Evolutionary conservation across 1,140 invertebrate species (phyloP).

Genomic region (Heliconius eleuchia): DNA sequence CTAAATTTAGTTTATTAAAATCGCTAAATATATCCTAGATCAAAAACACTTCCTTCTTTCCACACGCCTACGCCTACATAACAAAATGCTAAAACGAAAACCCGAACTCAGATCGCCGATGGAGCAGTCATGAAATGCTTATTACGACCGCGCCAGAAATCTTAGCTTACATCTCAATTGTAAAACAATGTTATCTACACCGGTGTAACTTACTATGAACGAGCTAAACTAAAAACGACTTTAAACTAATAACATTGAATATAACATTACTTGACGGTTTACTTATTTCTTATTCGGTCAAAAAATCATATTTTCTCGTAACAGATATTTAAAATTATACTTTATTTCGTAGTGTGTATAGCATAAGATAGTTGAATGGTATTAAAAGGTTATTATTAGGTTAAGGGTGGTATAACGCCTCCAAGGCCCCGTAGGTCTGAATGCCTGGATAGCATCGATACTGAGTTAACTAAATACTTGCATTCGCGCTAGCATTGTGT

Average conservation of each 20-base stretch:
- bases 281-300: slow-evolving; percentile 27
- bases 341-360: slow-evolving; percentile 40
- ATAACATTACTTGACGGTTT: slow-evolving; percentile 32
- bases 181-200: slow-evolving; percentile 58
- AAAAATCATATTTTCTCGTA: slow-evolving; percentile 41
- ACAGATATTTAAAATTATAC: slow-evolving; percentile 41
- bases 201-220: slow-evolving; percentile 35
- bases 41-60: slow-evolving; percentile 12
- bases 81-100: slow-evolving; percentile 30
- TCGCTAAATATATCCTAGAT: too few relatives aligned
- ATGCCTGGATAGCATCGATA: slow-evolving; percentile 46
- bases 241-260: slow-evolving; percentile 32
- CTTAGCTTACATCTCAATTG: slow-evolving; percentile 61
- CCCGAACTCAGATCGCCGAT: slow-evolving; percentile 29
- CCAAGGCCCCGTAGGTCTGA: slow-evolving; percentile 45
- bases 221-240: slow-evolving; percentile 35
- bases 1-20: not conserved
- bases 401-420: slow-evolving; percentile 57
- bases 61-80: slow-evolving; percentile 8
- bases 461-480: slow-evolving; percentile 53
- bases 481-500: slow-evolving; percentile 43
- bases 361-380: slow-evolving; percentile 32
- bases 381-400: slow-evolving; percentile 49
- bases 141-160: slow-evolving; percentile 45
- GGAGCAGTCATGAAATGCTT: slow-evolving; percentile 49